A percentile compares a stretch with the other conserved stretches of the same genome.
Evolutionary conservation across 2,797 vertebrate species (phyloP).

Genomic region (Fratercula arctica): DNA sequence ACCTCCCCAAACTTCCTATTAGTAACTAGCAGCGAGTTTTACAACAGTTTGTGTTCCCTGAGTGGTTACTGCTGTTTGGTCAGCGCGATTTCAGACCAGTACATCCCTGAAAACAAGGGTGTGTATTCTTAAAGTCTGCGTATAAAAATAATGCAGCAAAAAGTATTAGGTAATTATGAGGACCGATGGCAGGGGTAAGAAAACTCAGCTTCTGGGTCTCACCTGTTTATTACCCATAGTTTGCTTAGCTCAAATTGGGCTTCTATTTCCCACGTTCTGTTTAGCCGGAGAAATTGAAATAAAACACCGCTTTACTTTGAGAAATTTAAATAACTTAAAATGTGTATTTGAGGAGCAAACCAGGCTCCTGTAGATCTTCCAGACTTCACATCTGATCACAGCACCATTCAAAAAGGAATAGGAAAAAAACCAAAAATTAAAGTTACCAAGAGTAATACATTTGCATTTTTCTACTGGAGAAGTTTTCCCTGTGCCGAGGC

Average conservation of each 20-base stretch:
- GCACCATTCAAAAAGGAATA: neutral
- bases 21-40: neutral
- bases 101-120: fast-evolving
- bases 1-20: neutral
- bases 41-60: neutral
- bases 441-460: neutral
- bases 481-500: neutral
- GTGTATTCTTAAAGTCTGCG: fast-evolving
- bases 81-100: neutral
- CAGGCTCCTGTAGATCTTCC: neutral
- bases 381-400: neutral
- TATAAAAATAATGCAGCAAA: neutral
- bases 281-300: neutral
- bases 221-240: neutral
- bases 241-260: neutral
- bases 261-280: neutral
- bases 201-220: neutral
- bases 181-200: neutral
- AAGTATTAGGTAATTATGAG: neutral
- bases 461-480: neutral
- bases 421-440: neutral
- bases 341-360: neutral
- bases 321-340: neutral
- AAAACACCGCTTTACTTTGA: neutral
- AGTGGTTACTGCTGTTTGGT: neutral